Percentiles rank a stretch among this genome's conserved stretches.
phyloP scores from a whole-genome alignment of 2,888 invertebrate species.

The Hypercompe scribonia region DNA sequence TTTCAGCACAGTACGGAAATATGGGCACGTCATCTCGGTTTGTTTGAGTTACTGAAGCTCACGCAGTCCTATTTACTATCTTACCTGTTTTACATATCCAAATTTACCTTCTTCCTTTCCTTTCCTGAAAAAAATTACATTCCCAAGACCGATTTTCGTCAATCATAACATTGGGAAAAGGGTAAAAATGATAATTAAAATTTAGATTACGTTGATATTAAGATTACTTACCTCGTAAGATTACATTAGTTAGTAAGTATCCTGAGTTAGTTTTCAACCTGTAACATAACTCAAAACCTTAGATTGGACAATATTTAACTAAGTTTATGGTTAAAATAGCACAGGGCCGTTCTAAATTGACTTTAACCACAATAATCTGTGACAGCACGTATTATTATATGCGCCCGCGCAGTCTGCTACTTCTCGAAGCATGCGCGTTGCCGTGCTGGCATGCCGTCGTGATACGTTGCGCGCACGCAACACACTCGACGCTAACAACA shows the following conservation, averaged over 20 bases:
- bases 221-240: not conserved
- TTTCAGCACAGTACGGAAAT: too few species aligned
- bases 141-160: too few species aligned
- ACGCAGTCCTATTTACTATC: too few species aligned
- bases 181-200: too few species aligned
- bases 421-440: slow-evolving; percentile 16
- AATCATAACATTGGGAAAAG: too few species aligned
- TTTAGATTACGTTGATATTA: not conserved
- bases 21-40: too few species aligned
- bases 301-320: not conserved
- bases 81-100: too few species aligned
- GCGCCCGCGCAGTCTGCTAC: slow-evolving; percentile 45
- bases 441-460: slow-evolving; percentile 7
- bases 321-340: slow-evolving; percentile 3
- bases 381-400: slow-evolving; percentile 28
- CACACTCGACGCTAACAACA: slow-evolving; percentile 36
- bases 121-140: too few species aligned
- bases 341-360: slow-evolving; percentile 2
- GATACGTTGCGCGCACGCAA: slow-evolving; percentile 31
- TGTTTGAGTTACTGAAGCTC: too few species aligned
- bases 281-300: not conserved
- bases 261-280: not conserved
- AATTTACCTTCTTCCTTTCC: too few species aligned
- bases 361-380: slow-evolving; percentile 3
- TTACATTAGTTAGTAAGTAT: not conserved